These are phyloP conservation scores for Labroides dimidiatus DNA, from an alignment of 2,797 vertebrate genomes.

Conservation along the genomic window DNA sequence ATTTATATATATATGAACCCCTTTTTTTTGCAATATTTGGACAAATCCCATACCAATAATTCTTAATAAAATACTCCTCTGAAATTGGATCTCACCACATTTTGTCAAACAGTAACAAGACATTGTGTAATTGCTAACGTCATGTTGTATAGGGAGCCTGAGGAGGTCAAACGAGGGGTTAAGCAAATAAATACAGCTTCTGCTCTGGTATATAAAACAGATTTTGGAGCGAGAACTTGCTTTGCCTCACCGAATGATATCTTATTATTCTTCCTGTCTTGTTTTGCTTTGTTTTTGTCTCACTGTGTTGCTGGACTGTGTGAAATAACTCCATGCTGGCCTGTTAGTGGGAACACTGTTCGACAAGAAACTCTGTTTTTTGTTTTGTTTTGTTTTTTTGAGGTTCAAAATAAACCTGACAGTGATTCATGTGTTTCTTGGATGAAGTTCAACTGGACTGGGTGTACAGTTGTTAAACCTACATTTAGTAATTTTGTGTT, in stretches of 20 bases:
- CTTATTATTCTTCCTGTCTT: slow-evolving; percentile 8
- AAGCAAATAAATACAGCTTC: slow-evolving; percentile 6
- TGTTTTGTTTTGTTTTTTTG: no score
- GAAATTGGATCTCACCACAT: background rate
- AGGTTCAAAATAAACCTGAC: background rate
- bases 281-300: slow-evolving; percentile 27
- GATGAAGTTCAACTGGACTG: background rate
- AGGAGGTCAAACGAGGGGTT: background rate
- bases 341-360: background rate
- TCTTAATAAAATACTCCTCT: background rate
- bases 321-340: slow-evolving; percentile 6
- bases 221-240: background rate
- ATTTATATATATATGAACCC: background rate
- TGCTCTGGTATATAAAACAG: slow-evolving; percentile 5
- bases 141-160: background rate
- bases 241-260: slow-evolving; percentile 6
- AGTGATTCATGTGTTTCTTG: background rate
- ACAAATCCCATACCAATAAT: background rate
- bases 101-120: background rate
- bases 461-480: background rate
- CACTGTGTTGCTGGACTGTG: slow-evolving; percentile 13
- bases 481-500: background rate
- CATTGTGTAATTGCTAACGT: background rate
- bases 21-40: background rate
- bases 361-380: background rate